A percentile compares a stretch with the other conserved stretches of the same genome.
These are phyloP conservation scores for Podotricha telesiphe DNA, from an alignment of 2,888 invertebrate species.

Conservation along the genomic window DNA sequence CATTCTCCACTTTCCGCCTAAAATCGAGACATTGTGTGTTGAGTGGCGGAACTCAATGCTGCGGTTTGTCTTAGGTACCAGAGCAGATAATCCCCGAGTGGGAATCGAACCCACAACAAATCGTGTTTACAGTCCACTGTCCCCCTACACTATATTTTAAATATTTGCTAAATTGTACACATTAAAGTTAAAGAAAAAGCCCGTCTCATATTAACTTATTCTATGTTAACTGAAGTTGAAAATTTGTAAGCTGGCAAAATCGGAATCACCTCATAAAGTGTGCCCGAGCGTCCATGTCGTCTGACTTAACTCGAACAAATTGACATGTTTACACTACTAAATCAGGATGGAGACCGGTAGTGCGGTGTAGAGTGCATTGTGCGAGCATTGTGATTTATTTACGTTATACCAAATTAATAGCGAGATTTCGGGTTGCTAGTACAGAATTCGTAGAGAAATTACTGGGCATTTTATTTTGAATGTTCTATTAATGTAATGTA, in stretches of 20 bases:
- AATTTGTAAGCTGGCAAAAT: conserved; percentile 72
- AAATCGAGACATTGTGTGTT: too few species aligned
- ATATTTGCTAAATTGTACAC: too few species aligned
- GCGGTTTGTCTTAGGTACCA: too few species aligned
- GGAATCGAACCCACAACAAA: too few species aligned
- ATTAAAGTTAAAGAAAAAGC: not conserved
- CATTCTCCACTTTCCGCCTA: too few species aligned
- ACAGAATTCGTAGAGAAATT: not conserved
- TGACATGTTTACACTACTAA: conserved; percentile 65
- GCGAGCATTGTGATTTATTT: conserved; percentile 47
- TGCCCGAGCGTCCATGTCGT: conserved; percentile 51
- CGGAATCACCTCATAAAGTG: conserved; percentile 63
- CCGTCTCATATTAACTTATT: conserved; percentile 16
- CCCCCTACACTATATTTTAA: too few species aligned
- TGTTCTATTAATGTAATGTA: too few species aligned
- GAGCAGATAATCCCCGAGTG: too few species aligned
- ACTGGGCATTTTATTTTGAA: not conserved
- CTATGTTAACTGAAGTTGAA: conserved; percentile 44
- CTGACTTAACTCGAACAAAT: conserved; percentile 63
- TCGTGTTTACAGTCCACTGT: too few species aligned
- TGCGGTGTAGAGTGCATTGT: conserved; percentile 48
- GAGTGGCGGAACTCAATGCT: too few species aligned
- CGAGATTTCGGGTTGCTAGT: conserved; percentile 5
- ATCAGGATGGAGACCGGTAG: conserved; percentile 56
- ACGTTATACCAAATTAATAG: conserved; percentile 51